Evolutionary conservation across 2,888 invertebrate species (phyloP), one percentile per base, ranked within the genome.

Genomic region (Pristionchus exspectatus): DNA sequence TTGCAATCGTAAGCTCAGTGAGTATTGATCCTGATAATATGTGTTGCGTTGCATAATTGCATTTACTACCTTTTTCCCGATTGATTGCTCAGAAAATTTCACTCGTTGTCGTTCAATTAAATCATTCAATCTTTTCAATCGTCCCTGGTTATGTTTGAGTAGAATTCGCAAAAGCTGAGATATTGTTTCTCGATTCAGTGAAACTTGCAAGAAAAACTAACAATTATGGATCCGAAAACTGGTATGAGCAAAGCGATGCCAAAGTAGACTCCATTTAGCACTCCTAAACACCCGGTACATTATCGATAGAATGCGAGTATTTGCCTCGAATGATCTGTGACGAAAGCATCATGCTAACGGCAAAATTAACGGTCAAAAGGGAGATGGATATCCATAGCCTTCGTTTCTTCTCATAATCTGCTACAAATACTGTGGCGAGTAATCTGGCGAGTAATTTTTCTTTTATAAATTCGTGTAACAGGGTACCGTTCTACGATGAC

Each of bases 161-260:
- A 72, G 30, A 33, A 72, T 72, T 14, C 69, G 69, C 30, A 72
- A 72, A 30, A 72, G 12, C 69, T 72, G 24, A 24, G 30, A 72
- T 24, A 10, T 21, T 7, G n/a, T 44, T 63, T 24, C 24, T 18
- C 63, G 24, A 63, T 63, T 24, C 7, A 24, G 21, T 63, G 63
- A 63, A 63, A 5, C 3, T 63, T 63, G 21, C 21, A 63, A 63
- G 63, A 63, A 0, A 72, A 77, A 77, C 77, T 0, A 16, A 77
- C 77, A 77, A 77, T 77, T 77, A 77, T 77, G 2, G 77, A 77
- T 14, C 24, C 77, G 12, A 77, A 77, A 77, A 77, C 44, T 24
- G 77, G 77, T 44, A 44, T 9, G 21, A 77, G 77, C 38, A 77
- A 24, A 3, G 44, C 38, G 24, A 77, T 77, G 3, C 77, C 77